Conservation (phyloP, 2,113 vertebrate species). For the Chroicocephalus ridibundus region DNA sequence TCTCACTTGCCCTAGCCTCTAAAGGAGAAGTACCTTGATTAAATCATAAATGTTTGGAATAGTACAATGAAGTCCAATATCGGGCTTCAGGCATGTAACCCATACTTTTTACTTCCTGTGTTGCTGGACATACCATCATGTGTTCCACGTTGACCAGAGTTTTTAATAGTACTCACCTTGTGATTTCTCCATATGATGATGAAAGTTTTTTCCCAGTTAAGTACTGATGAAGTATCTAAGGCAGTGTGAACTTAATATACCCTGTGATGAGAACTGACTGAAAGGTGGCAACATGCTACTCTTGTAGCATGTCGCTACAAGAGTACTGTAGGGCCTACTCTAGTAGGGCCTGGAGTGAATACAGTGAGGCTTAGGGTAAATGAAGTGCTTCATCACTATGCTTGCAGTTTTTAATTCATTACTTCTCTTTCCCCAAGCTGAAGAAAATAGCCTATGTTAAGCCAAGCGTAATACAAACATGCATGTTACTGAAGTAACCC, state of each 20-base stretch:
- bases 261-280: no score
- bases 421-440: not conserved
- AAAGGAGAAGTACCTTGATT: not conserved
- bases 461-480: not conserved
- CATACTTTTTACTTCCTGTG: not conserved
- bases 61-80: not conserved
- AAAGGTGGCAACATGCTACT: no score
- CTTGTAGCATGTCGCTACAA: no score
- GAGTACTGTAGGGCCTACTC: not conserved
- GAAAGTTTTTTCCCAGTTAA: not conserved
- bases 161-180: not conserved
- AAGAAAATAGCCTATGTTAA: not conserved
- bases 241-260: not conserved
- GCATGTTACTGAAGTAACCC: not conserved
- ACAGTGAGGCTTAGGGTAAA: not conserved
- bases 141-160: not conserved
- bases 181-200: not conserved
- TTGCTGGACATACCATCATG: not conserved
- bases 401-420: not conserved
- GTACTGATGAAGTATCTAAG: not conserved
- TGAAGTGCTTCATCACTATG: not conserved
- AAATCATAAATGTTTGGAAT: not conserved
- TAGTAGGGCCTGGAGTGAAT: not conserved
- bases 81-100: not conserved
- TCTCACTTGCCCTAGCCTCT: not conserved